A percentile compares a stretch with the other conserved stretches of the same genome.
These are phyloP conservation scores for Thamnophis elegans DNA, from an alignment of 2,797 vertebrate genomes.

Conservation along the genomic window DNA sequence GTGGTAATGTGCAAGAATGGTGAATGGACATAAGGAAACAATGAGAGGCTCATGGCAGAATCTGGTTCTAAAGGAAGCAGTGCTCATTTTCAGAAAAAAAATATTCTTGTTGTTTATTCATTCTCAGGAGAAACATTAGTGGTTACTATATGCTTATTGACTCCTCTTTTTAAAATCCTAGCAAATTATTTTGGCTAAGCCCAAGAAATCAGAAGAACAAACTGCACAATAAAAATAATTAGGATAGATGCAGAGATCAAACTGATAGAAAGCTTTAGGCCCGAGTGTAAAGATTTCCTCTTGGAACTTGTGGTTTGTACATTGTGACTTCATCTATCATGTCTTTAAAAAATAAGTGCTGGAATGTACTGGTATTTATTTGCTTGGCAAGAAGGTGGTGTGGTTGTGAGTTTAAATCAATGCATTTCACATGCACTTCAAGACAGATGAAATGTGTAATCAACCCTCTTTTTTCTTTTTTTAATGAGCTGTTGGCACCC, in stretches of 20 bases:
- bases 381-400: neutral
- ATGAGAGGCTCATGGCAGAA: neutral
- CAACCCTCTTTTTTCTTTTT: neutral
- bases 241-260: slow-evolving; percentile 52
- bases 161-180: slow-evolving; percentile 18
- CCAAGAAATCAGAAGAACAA: slow-evolving; percentile 48
- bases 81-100: slow-evolving; percentile 12
- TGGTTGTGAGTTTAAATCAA: neutral
- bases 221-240: slow-evolving; percentile 50
- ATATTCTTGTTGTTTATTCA: slow-evolving; percentile 37
- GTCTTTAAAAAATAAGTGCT: slow-evolving; percentile 20
- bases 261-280: slow-evolving; percentile 17
- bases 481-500: neutral
- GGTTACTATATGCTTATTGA: slow-evolving; percentile 22
- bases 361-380: neutral
- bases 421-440: slow-evolving; percentile 1
- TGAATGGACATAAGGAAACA: slow-evolving; percentile 37
- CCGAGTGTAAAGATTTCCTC: slow-evolving; percentile 38
- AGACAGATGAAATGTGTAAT: neutral
- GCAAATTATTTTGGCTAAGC: slow-evolving; percentile 36
- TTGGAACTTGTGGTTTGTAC: slow-evolving; percentile 43
- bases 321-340: slow-evolving; percentile 12
- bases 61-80: slow-evolving; percentile 10
- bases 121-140: slow-evolving; percentile 33
- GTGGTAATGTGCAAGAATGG: slow-evolving; percentile 2